Base-by-base conservation (phyloP, 2,113 vertebrate species). In the Emydura subglobosa region DNA sequence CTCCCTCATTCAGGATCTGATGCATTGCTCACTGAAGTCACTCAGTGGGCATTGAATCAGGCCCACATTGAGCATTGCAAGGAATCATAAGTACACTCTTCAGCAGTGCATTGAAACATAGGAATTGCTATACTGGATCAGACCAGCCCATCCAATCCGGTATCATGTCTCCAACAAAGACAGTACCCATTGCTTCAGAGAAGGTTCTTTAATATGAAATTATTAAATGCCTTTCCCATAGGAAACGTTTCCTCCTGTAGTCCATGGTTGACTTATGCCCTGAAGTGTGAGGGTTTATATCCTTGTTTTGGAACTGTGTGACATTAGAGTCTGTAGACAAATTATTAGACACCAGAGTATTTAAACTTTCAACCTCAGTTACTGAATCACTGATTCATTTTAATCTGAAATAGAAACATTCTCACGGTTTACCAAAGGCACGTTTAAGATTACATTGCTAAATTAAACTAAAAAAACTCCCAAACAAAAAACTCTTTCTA, bases 251-350 rank as follows among this genome's bases (percentile, higher is more conserved):
- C 57, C 89, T 97, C 89, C 85, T 86, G 83, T 88, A 83, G 31
- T 93, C 93, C 13, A 55, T 85, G 42, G 54, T 84, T 97, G 97
- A 96, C 74, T 96, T 95, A 97, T 82, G 82, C 93, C 89, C 79
- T 95, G 87, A 50, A 93, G 4, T 89, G 92, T 97, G 96, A 96
- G 95, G 93, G 92, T 96, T 95, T 96, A 68, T 89, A 85, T 91
- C 89, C 42, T 74, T 85, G 65, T 93, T 96, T 95, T 88, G 89
- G 89, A 95, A 94, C 81, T 86, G 90, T 94, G 93, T 68, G 89
- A 93, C 95, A 93, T 82, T 53, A 82, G 91, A 87, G 27, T 94
- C 91, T 96, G 74, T 83, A 81, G 89, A 95, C 92, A 85, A 92
- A 83, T 94, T 96, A 96, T 96, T 92, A 96, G 96, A 96, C 93